Base-by-base conservation (phyloP, 2,888 invertebrate species). In the Capitulum mitella region DNA sequence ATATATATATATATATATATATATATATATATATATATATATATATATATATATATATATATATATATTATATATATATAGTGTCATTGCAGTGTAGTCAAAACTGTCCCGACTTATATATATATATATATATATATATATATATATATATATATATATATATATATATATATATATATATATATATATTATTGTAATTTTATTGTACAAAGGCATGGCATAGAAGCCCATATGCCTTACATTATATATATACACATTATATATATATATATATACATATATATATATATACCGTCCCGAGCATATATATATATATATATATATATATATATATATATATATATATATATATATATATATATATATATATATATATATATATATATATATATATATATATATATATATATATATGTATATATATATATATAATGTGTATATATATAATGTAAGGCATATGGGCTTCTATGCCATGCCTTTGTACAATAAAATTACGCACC, bases 21-120 rank as follows among this genome's bases (percentile, higher is more conserved):
- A 51, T 51, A 51, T 16, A 51, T 51, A 16, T 51, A 51, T 51
- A 51, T n/a, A n/a, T 54, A 54, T 54, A 54, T 54, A 54, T 54
- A n/a, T 54, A 54, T 54, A 54, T 54, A 54, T 54, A 54, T n/a
- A 54, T 54, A 54, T n/a, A 54, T 54, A 54, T 54, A 54, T 54
- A 54, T 54, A 54, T n/a, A 54, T n/a, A 54, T n/a, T 51, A 51
- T 51, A 51, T 51, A 16, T 16, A 51, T 51, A 51, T 51, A 16
- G 6, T 16, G 3, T 51, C 51, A 43, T 12, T 5, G 43, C 5
- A 8, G 43, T 43, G 5, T 43, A 43, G 5, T 43, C 12, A 43
- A 8, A 43, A 43, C n/a, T n/a, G n/a, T n/a, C n/a, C n/a, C n/a
- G n/a, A 54, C 16, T n/a, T 54, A 54, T 54, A 54, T 54, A 54